Evolutionary conservation across 2,797 vertebrate genomes (phyloP).

Genomic region (Passerculus sandwichensis): DNA sequence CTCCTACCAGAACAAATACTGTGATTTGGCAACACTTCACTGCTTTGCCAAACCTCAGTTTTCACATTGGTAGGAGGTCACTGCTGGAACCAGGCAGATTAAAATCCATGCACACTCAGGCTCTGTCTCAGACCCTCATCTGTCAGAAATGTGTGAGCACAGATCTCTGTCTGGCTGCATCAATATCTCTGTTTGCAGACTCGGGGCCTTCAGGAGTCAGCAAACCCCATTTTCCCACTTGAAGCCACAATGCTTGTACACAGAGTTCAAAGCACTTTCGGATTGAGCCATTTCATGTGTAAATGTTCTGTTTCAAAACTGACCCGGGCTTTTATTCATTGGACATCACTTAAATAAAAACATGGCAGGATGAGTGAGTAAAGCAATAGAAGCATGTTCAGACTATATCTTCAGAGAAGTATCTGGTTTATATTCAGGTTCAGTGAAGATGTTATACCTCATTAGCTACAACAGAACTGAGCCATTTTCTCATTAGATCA

Average conservation of each 20-base stretch:
- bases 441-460: constrained; percentile 69
- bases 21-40: not conserved
- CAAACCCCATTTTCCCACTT: constrained; percentile 4
- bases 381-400: constrained; percentile 20
- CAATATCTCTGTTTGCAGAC: not conserved
- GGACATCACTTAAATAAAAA: constrained; percentile 71
- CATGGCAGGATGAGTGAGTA: constrained; percentile 15
- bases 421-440: constrained; percentile 63
- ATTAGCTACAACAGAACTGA: constrained; percentile 65
- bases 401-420: constrained; percentile 24
- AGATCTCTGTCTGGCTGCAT: not conserved
- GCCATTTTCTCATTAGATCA: constrained; percentile 72
- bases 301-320: constrained; percentile 64
- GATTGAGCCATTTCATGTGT: not conserved
- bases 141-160: not conserved
- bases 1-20: not conserved
- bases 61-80: not conserved
- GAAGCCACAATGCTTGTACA: constrained; percentile 8
- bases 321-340: constrained; percentile 39
- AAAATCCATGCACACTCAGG: not conserved
- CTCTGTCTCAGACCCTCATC: not conserved
- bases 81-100: not conserved
- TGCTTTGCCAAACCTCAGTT: not conserved
- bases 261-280: constrained; percentile 41
- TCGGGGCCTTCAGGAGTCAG: not conserved